Evolutionary conservation across 2,888 invertebrate species (phyloP).

Genomic region (Cyrtodaria siliqua): DNA sequence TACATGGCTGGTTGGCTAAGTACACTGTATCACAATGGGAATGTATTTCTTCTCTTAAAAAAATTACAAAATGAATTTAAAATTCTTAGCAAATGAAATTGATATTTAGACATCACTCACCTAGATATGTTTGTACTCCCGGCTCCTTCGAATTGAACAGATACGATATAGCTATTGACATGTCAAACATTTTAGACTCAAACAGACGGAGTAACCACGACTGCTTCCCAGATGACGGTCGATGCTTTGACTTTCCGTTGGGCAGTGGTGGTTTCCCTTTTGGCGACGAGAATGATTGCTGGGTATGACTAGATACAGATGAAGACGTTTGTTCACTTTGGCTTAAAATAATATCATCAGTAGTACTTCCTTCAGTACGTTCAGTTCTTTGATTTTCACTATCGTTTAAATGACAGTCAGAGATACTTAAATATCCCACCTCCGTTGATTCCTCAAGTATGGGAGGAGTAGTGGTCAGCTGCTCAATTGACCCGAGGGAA

Average conservation of each 20-base stretch:
- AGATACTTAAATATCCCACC: no score
- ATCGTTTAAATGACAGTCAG: no score
- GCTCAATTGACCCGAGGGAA: slow-evolving; percentile 36
- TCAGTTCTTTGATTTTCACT: slow-evolving; percentile 5
- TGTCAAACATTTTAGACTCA: slow-evolving; percentile 98
- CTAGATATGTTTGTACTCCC: slow-evolving; percentile 98
- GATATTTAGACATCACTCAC: slow-evolving; percentile 87
- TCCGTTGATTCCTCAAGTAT: slow-evolving; percentile 40
- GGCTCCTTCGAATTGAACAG: slow-evolving; percentile 99
- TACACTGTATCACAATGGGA: no score
- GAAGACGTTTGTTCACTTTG: background rate
- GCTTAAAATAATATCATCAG: slow-evolving; percentile 9
- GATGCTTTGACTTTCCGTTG: slow-evolving; percentile 54
- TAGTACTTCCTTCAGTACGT: slow-evolving; percentile 3
- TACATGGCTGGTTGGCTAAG: no score
- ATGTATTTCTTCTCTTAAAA: no score
- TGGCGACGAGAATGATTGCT: slow-evolving; percentile 5
- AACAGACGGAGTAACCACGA: slow-evolving; percentile 93
- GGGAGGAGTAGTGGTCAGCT: slow-evolving; percentile 38
- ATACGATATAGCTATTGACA: slow-evolving; percentile 99
- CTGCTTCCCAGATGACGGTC: slow-evolving; percentile 44
- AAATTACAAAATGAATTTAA: no score
- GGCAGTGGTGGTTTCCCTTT: slow-evolving; percentile 62
- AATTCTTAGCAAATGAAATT: no score
- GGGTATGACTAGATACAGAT: background rate